Evolutionary conservation across 2,113 vertebrate genomes (phyloP), one percentile per base, ranked within the genome.

Genomic region (Pseudorhombus dupliciocellatus): DNA sequence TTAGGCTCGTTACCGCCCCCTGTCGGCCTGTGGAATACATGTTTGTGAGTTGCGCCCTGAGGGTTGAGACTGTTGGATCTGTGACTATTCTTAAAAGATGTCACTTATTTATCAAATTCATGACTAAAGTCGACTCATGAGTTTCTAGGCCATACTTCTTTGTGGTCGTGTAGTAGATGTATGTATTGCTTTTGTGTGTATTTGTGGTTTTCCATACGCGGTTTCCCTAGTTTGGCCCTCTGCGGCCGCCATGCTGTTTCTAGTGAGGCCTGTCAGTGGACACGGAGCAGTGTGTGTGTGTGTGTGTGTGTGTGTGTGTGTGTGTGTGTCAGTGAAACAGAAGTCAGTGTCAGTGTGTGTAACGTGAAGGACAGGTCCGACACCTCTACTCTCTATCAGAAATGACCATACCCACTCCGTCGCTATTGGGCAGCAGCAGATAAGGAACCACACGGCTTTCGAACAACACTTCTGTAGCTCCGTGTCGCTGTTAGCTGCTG

Each of bases 231-330:
- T 70, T 74, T 67, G 78, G 60, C 44, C 72, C 72, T 74, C 51
- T 14, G 11, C n/a, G 28, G 0, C 5, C n/a, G 7, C 77, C 75
- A 60, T 86, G 73, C 42, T 58, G 53, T 4, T 4, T 6, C 2
- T 7, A 42, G 5, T 6, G 64, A 75, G 79, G 79, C 8, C 81
- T 70, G 66, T 59, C 70, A 9, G 40, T 63, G 24, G 26, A 15
- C 37, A 7, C 9, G 3, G 8, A 15, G 1, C 8, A 2, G 46
- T 37, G 28, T 50, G 58, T 48, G 14, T 69, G 60, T 66, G 16
- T 42, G 16, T n/a, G n/a, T n/a, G n/a, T n/a, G 54, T 71, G 48
- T 52, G 42, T 40, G 42, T 44, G 42, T 46, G 12, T 46, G 42
- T 18, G 42, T 46, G n/a, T 50, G 20, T 8, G n/a, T n/a, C n/a